A percentile compares a stretch with the other conserved stretches of the same genome.
These are phyloP conservation scores for Tenthredo notha DNA, from an alignment of 2,888 invertebrate species.

Conservation along the genomic window DNA sequence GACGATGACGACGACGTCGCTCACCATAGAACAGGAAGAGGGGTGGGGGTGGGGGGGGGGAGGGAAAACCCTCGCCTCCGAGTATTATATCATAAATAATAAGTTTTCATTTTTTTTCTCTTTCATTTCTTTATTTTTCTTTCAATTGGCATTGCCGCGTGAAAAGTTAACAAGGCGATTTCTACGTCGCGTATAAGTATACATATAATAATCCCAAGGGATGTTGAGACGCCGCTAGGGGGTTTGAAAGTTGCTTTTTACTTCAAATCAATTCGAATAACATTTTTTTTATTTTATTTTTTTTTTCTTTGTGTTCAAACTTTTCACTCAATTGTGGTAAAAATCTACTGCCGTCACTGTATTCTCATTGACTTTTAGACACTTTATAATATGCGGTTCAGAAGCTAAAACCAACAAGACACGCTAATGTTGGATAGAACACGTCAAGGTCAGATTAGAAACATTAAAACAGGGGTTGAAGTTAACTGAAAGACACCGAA, in stretches of 20 bases:
- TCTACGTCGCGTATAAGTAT: neutral
- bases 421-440: neutral
- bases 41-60: too few species aligned
- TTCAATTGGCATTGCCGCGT: neutral
- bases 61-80: neutral
- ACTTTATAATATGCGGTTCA: neutral
- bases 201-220: neutral
- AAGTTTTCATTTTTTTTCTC: neutral
- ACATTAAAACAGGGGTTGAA: neutral
- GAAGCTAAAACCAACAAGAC: neutral
- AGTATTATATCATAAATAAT: neutral
- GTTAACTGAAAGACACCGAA: neutral
- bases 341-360: neutral
- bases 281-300: neutral
- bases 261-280: neutral
- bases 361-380: neutral
- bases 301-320: neutral
- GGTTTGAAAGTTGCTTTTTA: neutral
- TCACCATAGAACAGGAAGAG: neutral
- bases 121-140: neutral
- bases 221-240: neutral
- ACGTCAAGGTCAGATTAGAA: neutral
- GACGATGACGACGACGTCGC: neutral
- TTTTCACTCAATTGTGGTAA: neutral
- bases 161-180: constrained; percentile 15